phyloP scores from a whole-genome alignment of 2,888 invertebrate species.

The Leuctra nigra region DNA sequence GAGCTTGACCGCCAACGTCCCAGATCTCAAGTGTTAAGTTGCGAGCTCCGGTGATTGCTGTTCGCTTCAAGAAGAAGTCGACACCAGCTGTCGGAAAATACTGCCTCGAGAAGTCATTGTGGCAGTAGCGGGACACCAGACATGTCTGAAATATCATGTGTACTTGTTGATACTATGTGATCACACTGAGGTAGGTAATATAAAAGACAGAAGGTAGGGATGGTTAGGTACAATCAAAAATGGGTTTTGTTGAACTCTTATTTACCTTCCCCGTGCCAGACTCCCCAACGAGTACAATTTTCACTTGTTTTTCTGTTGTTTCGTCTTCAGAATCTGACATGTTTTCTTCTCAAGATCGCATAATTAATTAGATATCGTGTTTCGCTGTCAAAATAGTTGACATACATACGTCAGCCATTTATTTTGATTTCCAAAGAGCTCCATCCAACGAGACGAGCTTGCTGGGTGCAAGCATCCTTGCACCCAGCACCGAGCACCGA shows the following conservation, averaged over 20 bases:
- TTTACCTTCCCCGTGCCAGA: constrained; percentile 75
- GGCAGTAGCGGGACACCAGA: constrained; percentile 56
- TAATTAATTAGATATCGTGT: too few species aligned
- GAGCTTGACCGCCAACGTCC: constrained; percentile 76
- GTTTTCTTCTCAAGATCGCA: too few species aligned
- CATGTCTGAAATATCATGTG: constrained; percentile 46
- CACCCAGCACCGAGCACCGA: too few species aligned
- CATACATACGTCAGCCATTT: not conserved
- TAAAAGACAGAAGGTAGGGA: not conserved
- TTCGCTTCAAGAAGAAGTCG: constrained; percentile 63
- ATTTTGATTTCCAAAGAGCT: not conserved
- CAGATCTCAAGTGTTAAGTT: constrained; percentile 69
- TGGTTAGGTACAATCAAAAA: not conserved
- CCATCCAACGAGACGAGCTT: too few species aligned
- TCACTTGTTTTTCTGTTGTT: constrained; percentile 55
- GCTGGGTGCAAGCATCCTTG: too few species aligned
- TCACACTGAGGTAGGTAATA: not conserved
- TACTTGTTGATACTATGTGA: not conserved
- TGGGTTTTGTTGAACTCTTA: too few species aligned
- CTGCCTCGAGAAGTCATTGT: constrained; percentile 55
- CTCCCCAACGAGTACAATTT: constrained; percentile 75
- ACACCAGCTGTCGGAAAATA: constrained; percentile 61
- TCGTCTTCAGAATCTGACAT: constrained; percentile 64
- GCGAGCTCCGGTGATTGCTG: constrained; percentile 49
- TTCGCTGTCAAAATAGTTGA: too few species aligned